Evolutionary conservation across 2,113 vertebrate species (phyloP).

Genomic region (Alligator mississippiensis): DNA sequence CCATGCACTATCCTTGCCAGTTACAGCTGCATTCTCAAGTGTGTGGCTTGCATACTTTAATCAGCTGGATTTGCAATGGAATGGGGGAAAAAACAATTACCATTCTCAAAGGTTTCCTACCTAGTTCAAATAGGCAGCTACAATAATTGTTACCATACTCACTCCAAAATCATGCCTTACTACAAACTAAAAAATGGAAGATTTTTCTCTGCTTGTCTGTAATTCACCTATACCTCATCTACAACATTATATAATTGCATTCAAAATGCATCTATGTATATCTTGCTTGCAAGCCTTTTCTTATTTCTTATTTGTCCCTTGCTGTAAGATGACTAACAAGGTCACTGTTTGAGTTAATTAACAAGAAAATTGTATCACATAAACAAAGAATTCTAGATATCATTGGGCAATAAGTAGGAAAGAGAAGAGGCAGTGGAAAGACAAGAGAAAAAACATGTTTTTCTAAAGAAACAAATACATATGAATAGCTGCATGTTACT

Average conservation of each 20-base stretch:
- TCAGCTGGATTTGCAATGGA: neutral
- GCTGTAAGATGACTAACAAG: neutral
- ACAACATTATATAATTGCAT: neutral
- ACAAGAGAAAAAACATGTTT: neutral
- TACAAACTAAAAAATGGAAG: conserved; percentile 1
- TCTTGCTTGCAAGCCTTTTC: neutral
- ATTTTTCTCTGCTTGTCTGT: neutral
- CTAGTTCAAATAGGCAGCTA: neutral
- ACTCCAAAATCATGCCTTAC: conserved; percentile 21
- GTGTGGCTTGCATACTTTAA: neutral
- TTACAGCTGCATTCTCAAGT: conserved; percentile 35
- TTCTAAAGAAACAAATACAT: neutral
- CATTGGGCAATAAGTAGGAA: neutral
- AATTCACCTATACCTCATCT: neutral
- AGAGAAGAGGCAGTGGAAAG: neutral
- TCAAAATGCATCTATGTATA: neutral
- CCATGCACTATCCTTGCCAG: neutral
- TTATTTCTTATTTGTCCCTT: neutral
- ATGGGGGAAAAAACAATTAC: neutral
- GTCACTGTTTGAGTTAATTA: neutral
- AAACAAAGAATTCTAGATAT: neutral
- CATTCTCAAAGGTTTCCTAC: conserved; percentile 10
- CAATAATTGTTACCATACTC: conserved; percentile 39
- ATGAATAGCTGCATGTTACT: neutral
- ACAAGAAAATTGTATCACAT: neutral